Percentiles rank a stretch among this genome's conserved stretches.
These are phyloP conservation scores for Calliphora vicina DNA, from an alignment of 1,140 invertebrate species.

Conservation along the genomic window DNA sequence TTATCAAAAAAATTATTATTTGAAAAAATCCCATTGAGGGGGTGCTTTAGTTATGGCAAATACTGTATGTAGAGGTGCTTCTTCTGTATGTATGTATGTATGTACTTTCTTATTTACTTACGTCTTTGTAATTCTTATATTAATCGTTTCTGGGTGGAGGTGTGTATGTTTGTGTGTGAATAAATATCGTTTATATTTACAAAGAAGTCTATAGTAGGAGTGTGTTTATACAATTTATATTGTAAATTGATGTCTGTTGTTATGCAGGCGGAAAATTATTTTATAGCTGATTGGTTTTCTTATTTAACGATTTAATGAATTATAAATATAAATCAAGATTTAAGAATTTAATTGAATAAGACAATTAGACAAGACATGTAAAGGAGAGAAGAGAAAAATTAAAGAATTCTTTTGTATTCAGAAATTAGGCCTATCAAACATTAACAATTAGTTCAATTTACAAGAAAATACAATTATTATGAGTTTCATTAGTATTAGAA, in stretches of 20 bases:
- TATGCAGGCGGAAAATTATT: slow-evolving; percentile 4
- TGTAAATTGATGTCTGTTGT: neutral
- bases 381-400: neutral
- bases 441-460: no score
- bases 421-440: no score
- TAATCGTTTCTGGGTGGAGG: no score
- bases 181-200: neutral
- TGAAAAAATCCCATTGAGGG: no score
- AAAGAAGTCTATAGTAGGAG: neutral
- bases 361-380: neutral
- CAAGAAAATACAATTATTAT: no score
- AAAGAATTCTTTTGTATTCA: neutral
- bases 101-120: neutral
- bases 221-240: neutral
- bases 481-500: no score
- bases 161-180: neutral
- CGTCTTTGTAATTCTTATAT: neutral
- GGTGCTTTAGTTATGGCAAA: no score
- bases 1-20: no score
- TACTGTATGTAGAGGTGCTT: no score
- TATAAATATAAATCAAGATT: neutral
- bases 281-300: slow-evolving; percentile 5
- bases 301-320: slow-evolving; percentile 4
- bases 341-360: neutral
- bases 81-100: no score